Evolutionary conservation across 2,888 invertebrate genomes (phyloP).

Genomic region (Xanthorhoe designata): DNA sequence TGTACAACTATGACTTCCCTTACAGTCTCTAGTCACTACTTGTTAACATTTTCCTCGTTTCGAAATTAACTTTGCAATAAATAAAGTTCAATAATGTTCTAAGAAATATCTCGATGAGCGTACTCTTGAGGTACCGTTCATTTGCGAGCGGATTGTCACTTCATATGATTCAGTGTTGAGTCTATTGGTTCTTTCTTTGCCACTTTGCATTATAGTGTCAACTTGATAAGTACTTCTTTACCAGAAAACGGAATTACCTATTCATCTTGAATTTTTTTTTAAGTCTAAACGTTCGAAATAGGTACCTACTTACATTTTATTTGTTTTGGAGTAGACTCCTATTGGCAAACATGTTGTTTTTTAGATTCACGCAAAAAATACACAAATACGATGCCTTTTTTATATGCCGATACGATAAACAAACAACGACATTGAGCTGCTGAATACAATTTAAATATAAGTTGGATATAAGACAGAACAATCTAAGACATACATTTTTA

Average conservation of each 20-base stretch:
- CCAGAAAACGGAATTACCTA: neutral
- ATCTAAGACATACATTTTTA: neutral
- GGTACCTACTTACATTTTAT: neutral
- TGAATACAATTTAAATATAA: too few species aligned
- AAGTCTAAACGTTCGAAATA: neutral
- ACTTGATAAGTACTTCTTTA: neutral
- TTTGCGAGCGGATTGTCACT: neutral
- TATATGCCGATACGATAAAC: neutral
- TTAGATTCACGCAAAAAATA: neutral
- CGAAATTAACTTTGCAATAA: slow-evolving; percentile 22
- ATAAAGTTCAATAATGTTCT: slow-evolving; percentile 30
- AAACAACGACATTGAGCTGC: too few species aligned
- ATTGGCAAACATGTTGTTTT: neutral
- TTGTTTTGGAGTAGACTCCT: neutral
- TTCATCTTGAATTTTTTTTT: neutral
- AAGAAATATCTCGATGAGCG: slow-evolving; percentile 23
- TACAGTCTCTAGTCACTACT: slow-evolving; percentile 21
- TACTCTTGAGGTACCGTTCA: slow-evolving; percentile 4
- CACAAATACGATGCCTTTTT: neutral
- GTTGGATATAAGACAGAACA: too few species aligned
- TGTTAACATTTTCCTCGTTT: slow-evolving; percentile 33
- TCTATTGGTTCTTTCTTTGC: neutral
- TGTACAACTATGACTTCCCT: slow-evolving; percentile 19
- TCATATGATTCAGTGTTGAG: slow-evolving; percentile 1
- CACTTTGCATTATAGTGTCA: neutral